Conservation (phyloP, 2,888 invertebrate genomes). For the Endomychus coccineus region DNA sequence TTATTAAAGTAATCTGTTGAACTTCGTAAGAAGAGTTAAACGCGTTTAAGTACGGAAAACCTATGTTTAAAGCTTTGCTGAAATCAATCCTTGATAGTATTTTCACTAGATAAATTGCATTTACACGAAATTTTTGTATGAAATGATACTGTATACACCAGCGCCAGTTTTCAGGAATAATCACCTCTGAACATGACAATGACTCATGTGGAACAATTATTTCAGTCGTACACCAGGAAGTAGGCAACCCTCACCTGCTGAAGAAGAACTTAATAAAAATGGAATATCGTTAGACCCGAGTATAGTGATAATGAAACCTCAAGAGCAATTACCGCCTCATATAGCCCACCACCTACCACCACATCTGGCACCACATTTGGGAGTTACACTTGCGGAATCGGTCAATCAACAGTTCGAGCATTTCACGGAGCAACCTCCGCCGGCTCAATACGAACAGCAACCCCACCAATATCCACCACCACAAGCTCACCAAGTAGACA, state of each 20-base stretch:
- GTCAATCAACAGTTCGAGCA: constrained; percentile 45
- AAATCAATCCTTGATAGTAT: no score
- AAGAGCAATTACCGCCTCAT: constrained; percentile 47
- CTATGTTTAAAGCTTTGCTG: no score
- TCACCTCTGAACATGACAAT: no score
- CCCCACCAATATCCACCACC: constrained; percentile 37
- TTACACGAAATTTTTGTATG: no score
- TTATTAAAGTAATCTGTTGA: no score
- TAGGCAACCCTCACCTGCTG: constrained; percentile 86
- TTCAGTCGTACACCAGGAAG: constrained; percentile 82
- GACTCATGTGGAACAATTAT: no score
- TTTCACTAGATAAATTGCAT: no score
- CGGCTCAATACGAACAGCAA: constrained; percentile 43
- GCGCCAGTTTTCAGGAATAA: no score
- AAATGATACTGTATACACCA: no score
- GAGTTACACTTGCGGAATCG: constrained; percentile 42
- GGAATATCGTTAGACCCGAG: constrained; percentile 41
- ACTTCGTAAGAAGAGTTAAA: no score
- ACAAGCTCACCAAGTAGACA: constrained; percentile 42
- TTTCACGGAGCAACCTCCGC: constrained; percentile 41
- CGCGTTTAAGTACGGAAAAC: no score
- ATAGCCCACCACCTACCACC: constrained; percentile 40
- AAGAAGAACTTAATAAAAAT: constrained; percentile 66
- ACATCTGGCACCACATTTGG: constrained; percentile 45
- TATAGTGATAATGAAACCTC: constrained; percentile 50